A percentile compares a stretch with the other conserved stretches of the same genome.
Evolutionary conservation across 2,797 vertebrate species (phyloP).

Genomic region (Malurus leucopterus): DNA sequence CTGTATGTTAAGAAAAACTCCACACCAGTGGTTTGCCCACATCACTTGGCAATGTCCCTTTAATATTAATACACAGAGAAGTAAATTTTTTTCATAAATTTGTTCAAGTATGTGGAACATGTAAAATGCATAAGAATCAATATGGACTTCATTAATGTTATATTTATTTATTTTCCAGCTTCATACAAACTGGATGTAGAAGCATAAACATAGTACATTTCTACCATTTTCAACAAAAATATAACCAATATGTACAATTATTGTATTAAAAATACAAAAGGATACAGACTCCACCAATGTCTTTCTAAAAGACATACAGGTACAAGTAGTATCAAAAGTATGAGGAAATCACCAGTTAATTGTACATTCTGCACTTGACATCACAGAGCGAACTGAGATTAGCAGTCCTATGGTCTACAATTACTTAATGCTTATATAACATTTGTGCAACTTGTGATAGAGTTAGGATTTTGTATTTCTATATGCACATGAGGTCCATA

Average conservation of each 20-base stretch:
- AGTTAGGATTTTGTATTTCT: slow-evolving; percentile 84
- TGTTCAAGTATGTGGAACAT: slow-evolving; percentile 57
- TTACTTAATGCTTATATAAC: slow-evolving; percentile 94
- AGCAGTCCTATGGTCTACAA: slow-evolving; percentile 97
- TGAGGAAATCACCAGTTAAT: slow-evolving; percentile 97
- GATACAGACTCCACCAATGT: slow-evolving; percentile 98
- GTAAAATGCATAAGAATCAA: slow-evolving; percentile 63
- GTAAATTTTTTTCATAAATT: slow-evolving; percentile 51
- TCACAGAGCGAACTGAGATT: slow-evolving; percentile 93
- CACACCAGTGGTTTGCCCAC: slow-evolving; percentile 39
- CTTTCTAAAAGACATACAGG: slow-evolving; percentile 99
- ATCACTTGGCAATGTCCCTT: slow-evolving; percentile 54
- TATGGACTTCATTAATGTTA: slow-evolving; percentile 71
- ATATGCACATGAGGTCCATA: slow-evolving; percentile 89
- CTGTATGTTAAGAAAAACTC: slow-evolving; percentile 32
- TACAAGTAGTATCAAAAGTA: slow-evolving; percentile 96
- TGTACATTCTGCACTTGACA: slow-evolving; percentile 98
- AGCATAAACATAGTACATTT: slow-evolving; percentile 99
- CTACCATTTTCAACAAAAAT: slow-evolving; percentile 99
- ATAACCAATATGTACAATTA: slow-evolving; percentile 99
- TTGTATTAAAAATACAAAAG: slow-evolving; percentile 99
- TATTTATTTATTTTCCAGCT: slow-evolving; percentile 99
- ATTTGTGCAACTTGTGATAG: slow-evolving; percentile 92
- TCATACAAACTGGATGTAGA: slow-evolving; percentile 98
- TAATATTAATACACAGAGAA: slow-evolving; percentile 60